phyloP scores from a whole-genome alignment of 2,113 vertebrate genomes.

The Grallaria varia region DNA sequence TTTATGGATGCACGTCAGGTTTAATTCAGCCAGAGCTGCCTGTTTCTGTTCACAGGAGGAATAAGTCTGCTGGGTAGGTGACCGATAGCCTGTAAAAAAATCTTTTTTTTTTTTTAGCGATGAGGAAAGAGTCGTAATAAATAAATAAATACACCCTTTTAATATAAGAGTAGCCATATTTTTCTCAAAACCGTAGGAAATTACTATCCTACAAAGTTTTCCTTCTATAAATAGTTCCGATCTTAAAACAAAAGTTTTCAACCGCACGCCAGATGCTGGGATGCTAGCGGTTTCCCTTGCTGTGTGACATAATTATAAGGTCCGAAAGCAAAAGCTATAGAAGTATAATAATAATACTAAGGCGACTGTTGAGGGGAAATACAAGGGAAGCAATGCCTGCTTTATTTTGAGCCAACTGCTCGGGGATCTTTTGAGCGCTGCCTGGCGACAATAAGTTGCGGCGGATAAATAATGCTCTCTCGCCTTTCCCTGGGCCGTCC shows the following conservation, averaged over 20 bases:
- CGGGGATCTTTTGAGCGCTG: constrained; percentile 6
- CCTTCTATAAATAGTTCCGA: constrained; percentile 82
- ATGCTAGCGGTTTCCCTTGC: constrained; percentile 80
- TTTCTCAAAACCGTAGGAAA: constrained; percentile 79
- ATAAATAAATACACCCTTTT: constrained; percentile 58
- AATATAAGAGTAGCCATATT: constrained; percentile 72
- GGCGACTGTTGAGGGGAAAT: constrained; percentile 64
- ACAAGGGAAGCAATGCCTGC: constrained; percentile 49
- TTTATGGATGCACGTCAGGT: constrained; percentile 58
- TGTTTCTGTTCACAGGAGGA: not conserved
- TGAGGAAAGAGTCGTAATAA: constrained; percentile 62
- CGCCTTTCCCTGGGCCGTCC: not conserved
- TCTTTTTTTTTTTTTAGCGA: not conserved
- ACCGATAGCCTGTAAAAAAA: not conserved
- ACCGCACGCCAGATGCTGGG: constrained; percentile 83
- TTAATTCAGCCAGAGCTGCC: constrained; percentile 23
- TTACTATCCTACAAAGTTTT: constrained; percentile 80
- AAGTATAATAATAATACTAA: constrained; percentile 71
- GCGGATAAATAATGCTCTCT: not conserved
- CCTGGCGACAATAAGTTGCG: not conserved
- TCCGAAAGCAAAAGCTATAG: constrained; percentile 70
- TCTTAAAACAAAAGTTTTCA: constrained; percentile 85
- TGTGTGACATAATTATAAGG: constrained; percentile 86
- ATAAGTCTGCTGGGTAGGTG: constrained; percentile 25
- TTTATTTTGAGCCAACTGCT: constrained; percentile 53